These are phyloP conservation scores for Parascotia fuliginaria DNA, from an alignment of 2,888 invertebrate genomes.

Conservation along the genomic window DNA sequence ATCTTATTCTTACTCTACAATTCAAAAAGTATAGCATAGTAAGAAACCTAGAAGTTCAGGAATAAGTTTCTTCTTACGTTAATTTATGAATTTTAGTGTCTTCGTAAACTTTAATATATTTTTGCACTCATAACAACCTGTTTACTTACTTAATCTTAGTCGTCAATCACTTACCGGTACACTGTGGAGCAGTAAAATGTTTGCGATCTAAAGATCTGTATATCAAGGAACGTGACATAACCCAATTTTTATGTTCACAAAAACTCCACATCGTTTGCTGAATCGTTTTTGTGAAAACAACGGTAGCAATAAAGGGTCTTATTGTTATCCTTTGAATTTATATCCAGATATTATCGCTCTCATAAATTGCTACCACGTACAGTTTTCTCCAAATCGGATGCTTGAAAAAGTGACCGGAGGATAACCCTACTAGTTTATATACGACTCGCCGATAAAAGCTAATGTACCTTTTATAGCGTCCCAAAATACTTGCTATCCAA, in stretches of 20 bases:
- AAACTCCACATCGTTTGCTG: slow-evolving; percentile 69
- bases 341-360: slow-evolving; percentile 82
- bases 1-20: too few relatives aligned
- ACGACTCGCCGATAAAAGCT: slow-evolving; percentile 54
- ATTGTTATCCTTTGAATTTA: slow-evolving; percentile 85
- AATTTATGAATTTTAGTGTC: too few relatives aligned
- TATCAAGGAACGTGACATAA: slow-evolving; percentile 73
- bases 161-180: slow-evolving; percentile 45
- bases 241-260: slow-evolving; percentile 74
- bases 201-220: slow-evolving; percentile 67
- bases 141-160: slow-evolving; percentile 4
- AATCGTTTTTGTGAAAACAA: slow-evolving; percentile 83
- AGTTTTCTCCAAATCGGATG: slow-evolving; percentile 69
- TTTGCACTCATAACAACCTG: too few relatives aligned
- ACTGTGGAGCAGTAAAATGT: slow-evolving; percentile 60
- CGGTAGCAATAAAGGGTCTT: slow-evolving; percentile 82
- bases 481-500: slow-evolving; percentile 24
- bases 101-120: background rate
- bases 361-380: slow-evolving; percentile 80
- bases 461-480: slow-evolving; percentile 47
- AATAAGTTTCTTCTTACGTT: too few relatives aligned
- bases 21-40: too few relatives aligned
- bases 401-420: slow-evolving; percentile 72
- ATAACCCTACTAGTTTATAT: slow-evolving; percentile 57
- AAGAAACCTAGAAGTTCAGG: too few relatives aligned